Base-by-base conservation (phyloP, 2,113 vertebrate species). In the Bubo blakistoni region DNA sequence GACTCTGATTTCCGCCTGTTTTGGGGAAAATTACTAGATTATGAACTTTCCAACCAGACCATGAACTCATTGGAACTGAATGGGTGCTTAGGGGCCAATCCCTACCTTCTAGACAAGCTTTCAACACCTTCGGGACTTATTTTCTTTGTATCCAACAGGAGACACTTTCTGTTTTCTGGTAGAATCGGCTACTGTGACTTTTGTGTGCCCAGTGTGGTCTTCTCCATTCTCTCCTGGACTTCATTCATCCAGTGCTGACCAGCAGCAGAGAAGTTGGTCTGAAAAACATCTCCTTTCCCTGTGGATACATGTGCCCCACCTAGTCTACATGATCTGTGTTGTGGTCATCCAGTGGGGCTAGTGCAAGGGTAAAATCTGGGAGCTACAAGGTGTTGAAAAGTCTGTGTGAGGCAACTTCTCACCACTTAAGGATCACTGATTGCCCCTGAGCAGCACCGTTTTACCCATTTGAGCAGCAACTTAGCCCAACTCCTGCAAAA, bases 231-330 rank as follows among this genome's bases (percentile, higher is more conserved):
- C 4, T 74, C 12, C 14, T 88, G 34, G 4, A 30, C 30, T 73
- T 78, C 24, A 26, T 74, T 93, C 29, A 59, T 79, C 40, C 32
- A 26, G 0, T 72, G 24, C 15, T 47, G 57, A 27, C 9, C n/a
- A 80, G 12, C 44, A 92, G 20, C 2, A 4, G 30, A 73, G 34
- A 67, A 82, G 7, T 10, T 2, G 4, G 5, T 36, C 57, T 70
- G 36, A 5, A 54, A 36, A 92, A 16, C 36, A 29, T 27, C 42
- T 79, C 21, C 55, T 85, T 82, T 49, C 18, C 32, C 25, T 11
- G 3, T 0, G 3, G 26, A 69, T 54, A 26, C 13, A 1, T 27
- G 17, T 73, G 32, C n/a, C 13, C 13, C 4, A n/a, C 38, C 4
- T 14, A 5, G 9, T 11, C 10, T 42, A 12, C 3, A 0, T 24